Conservation (phyloP, 1,140 invertebrate species). For the Paraescarpia echinospica region DNA sequence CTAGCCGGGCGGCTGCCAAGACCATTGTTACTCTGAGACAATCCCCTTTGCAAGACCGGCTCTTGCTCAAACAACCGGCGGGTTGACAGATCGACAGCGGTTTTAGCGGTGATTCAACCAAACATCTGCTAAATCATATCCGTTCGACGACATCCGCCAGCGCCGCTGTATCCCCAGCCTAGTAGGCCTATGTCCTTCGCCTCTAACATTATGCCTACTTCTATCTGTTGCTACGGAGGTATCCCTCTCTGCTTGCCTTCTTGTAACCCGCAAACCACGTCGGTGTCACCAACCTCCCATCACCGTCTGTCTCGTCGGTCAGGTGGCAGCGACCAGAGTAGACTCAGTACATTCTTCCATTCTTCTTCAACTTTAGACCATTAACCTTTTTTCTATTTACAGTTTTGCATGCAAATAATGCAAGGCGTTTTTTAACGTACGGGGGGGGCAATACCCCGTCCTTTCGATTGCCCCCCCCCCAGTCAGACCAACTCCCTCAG, state of each 20-base stretch:
- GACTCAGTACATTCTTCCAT: neutral
- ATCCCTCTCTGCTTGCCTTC: neutral
- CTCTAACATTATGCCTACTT: neutral
- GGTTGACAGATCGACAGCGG: neutral
- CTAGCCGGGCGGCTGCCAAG: neutral
- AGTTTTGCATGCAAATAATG: too few relatives aligned
- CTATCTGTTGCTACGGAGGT: neutral
- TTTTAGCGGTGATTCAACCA: neutral
- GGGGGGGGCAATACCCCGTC: too few relatives aligned
- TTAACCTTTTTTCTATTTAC: too few relatives aligned
- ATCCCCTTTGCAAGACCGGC: neutral
- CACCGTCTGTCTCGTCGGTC: neutral
- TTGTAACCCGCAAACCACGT: neutral
- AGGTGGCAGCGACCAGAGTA: too few relatives aligned
- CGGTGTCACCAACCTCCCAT: neutral
- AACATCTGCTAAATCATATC: neutral
- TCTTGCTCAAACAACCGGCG: neutral
- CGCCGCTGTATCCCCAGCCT: neutral
- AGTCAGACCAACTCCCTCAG: too few relatives aligned
- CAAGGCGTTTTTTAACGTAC: too few relatives aligned
- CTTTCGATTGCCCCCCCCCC: too few relatives aligned
- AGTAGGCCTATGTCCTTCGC: neutral
- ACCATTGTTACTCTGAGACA: neutral
- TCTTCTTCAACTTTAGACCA: too few relatives aligned
- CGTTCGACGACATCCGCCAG: neutral